Base-by-base conservation (phyloP, 2,113 vertebrate species). In the Ceuthmochares aereus region DNA sequence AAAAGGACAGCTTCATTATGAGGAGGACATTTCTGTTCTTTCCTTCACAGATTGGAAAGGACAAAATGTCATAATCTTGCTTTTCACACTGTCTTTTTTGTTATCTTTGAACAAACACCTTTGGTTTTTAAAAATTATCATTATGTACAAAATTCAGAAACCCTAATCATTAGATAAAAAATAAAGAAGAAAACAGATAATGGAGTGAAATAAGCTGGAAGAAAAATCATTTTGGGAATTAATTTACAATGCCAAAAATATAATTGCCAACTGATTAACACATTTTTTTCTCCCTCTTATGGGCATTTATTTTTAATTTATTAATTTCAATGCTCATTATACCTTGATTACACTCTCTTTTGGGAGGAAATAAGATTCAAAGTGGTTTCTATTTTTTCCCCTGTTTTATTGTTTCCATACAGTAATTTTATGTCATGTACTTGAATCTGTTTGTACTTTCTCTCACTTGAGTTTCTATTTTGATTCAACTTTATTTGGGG, bases 221-320 rank as follows among this genome's bases (percentile, higher is more conserved):
- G 88, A 37, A 85, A 90, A 98, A 90, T 97, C 89, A 96, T 96
- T 95, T 91, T 18, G 45, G 87, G 83, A 98, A 98, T 97, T 97
- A 97, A 97, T 97, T 98, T 96, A 97, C 63, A 97, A 93, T 97
- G 94, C 93, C 95, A 96, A 97, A 98, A 97, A 94, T 96, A 96
- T 98, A 97, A 98, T 97, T 98, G 91, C 75, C 66, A 83, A 78
- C 80, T 97, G 96, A 98, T 96, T 96, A 92, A 95, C 92, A 95
- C 54, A 67, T 93, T 96, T 97, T 95, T 97, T 95, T 88, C 90
- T 93, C 83, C 93, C 84, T 96, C 93, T 96, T 98, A 95, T 84
- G 91, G 94, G 94, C 72, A 98, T 97, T 98, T 98, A 96, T 94
- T 97, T 98, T 98, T 97, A 97, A 98, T 97, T 98, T 97, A 97